Evolutionary conservation across 64 coral and sea anemone species (phyloP), one percentile per base, ranked within the genome.

Genomic region (Montipora capricornis): DNA sequence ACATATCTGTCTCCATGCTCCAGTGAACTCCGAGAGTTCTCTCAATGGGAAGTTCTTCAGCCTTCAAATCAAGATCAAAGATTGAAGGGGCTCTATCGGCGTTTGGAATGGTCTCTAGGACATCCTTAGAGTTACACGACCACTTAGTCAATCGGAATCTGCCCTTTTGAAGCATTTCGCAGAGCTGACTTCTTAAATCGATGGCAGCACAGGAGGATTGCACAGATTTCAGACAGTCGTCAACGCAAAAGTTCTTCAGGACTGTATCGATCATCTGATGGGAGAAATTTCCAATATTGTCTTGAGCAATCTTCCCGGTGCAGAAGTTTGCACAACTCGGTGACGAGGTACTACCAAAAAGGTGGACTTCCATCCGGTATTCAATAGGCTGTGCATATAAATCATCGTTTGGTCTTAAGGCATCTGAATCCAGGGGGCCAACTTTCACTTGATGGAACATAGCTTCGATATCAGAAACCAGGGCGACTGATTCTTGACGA

Each of bases 391-490:
- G 58, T 66, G 76, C 47, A 79, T n/a, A 47, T 10, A 95, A 29
- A 61, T 91, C 68, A 2, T 75, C 88, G 19, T 91, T 60, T 50
- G 89, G 89, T 69, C 88, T 49, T 20, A 95, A 47, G 26, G 91
- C 57, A 77, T 85, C 77, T 73, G 89, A 80, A 49, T 95, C 73
- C 44, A 81, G 11, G 19, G 68, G 73, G 20, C 79, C 57, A 2
- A 92, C 90, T 53, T 90, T 50, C 20, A 92, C 94, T 48, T 94
- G 93, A 11, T 94, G 80, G 14, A 94, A 94, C 92, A 93, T 93
- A 9, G 37, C 52, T 55, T 84, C 80, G 29, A 92, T 76, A 49
- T 85, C 90, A 3, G 67, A 53, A 83, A 88, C 87, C 6, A 87
- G 22, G 2, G 83, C 91, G 7, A 93, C 57, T 6, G 14, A 16